A percentile compares a stretch with the other conserved stretches of the same genome.
These are phyloP conservation scores for Drosophila virilis DNA, from an alignment of 1,140 invertebrate species.

Conservation along the genomic window DNA sequence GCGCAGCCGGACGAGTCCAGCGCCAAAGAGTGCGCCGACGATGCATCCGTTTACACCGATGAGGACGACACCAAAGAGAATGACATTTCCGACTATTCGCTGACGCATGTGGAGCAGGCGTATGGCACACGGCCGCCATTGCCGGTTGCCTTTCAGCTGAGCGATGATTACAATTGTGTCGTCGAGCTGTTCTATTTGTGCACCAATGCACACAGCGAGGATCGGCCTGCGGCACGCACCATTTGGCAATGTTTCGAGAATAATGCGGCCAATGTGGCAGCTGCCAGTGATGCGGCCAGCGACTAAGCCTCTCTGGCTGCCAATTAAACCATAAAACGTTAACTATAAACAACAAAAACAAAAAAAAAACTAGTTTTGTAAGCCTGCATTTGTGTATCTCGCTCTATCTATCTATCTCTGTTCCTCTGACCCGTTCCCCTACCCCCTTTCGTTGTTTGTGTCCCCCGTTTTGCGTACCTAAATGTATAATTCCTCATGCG, in stretches of 20 bases:
- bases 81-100: constrained; percentile 32
- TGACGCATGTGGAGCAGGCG: constrained; percentile 51
- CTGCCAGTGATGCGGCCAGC: constrained; percentile 12
- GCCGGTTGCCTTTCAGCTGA: constrained; percentile 87
- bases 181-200: constrained; percentile 90
- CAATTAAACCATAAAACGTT: constrained; percentile 7
- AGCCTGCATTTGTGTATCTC: not conserved
- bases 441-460: not conserved
- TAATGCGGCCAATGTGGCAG: constrained; percentile 45
- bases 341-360: not conserved
- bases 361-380: not conserved
- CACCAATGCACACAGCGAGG: constrained; percentile 87
- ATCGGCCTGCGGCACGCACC: constrained; percentile 87
- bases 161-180: constrained; percentile 87
- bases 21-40: too few species aligned
- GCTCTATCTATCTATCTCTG: not conserved
- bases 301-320: constrained; percentile 21
- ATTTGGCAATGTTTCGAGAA: constrained; percentile 70
- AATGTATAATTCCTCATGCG: constrained; percentile 12
- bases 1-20: too few species aligned
- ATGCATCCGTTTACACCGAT: constrained; percentile 12
- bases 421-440: not conserved
- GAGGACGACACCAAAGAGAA: constrained; percentile 51
- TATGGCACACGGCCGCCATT: constrained; percentile 88
- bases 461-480: constrained; percentile 13